Evolutionary conservation across 1,140 invertebrate genomes (phyloP), one percentile per base, ranked within the genome.

Genomic region (Bemisia tabaci): DNA sequence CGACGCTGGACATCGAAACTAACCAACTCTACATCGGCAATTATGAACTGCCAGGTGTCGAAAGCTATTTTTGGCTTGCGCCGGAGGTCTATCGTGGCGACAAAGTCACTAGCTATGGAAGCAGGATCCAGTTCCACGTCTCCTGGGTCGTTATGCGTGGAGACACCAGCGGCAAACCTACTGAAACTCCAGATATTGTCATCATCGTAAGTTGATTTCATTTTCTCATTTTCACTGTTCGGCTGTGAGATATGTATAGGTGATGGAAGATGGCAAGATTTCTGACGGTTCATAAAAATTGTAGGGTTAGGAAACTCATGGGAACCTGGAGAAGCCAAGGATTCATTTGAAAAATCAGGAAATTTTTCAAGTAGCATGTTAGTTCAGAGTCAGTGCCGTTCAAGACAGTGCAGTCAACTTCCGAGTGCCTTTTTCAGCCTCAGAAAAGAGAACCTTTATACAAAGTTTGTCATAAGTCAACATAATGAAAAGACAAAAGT

Each of bases 21-120:
- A 81, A 81, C 26, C 78, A 80, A 68, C 71, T 87, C 21, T 82
- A 81, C 0, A 80, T 87, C 60, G 82, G 80, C 25, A 81, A 84
- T 70, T 84, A 84, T 70, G 88, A 91, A 67, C 75, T 90, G 72
- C 79, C 83, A 1, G 82, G 82, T 12, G 83, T 86, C 72, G 85
- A 88, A 71, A 84, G 85, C 60, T 92, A 91, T 73, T 98, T 94
- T 77, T 98, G 94, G 92, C 77, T 87, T 66, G 91, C 92, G 26
- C 94, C 92, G 2, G 75, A 83, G 67, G 82, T 85, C 1, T 91
- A 88, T 75, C 74, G 79, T 59, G 90, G 89, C 1, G 89, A 91
- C 74, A 84, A 85, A 68, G 74, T 92, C 62, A 84, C 88, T 64
- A 87, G 87, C 62, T 99, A 98, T 77, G 93, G 94, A 0, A 88